Evolutionary conservation across 2,888 invertebrate species (phyloP).

Genomic region (Tanypteryx hageni): DNA sequence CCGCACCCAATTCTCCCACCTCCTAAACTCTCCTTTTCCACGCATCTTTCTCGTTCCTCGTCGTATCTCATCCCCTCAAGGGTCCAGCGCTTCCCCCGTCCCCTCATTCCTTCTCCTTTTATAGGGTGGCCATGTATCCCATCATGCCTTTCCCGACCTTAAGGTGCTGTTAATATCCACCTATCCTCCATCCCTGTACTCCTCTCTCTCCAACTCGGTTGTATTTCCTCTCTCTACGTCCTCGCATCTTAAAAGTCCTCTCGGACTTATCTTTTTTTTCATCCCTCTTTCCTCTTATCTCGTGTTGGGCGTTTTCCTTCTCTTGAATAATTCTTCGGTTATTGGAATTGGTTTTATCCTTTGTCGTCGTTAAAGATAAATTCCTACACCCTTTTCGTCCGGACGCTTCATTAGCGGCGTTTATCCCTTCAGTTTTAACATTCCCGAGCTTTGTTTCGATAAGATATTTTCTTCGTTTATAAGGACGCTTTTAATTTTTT

Average conservation of each 20-base stretch:
- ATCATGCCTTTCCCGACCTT: conserved; percentile 19
- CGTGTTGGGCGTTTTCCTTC: background rate
- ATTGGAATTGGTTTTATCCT: conserved; percentile 3
- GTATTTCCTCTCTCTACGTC: background rate
- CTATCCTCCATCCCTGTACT: background rate
- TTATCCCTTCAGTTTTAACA: background rate
- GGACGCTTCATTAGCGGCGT: background rate
- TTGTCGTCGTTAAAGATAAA: background rate
- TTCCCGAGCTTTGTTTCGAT: background rate
- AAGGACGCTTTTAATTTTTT: too few relatives aligned
- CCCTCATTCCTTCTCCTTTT: conserved; percentile 23
- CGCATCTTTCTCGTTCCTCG: background rate
- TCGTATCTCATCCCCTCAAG: background rate
- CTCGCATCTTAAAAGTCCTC: background rate
- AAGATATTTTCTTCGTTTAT: background rate
- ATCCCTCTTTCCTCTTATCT: background rate
- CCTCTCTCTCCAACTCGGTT: background rate
- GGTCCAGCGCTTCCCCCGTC: background rate
- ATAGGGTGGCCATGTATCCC: conserved; percentile 10
- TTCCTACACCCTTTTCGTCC: background rate
- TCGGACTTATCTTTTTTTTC: background rate
- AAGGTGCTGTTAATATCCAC: conserved; percentile 28
- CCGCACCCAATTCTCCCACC: background rate
- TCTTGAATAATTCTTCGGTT: conserved; percentile 4
- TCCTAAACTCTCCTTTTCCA: background rate